Evolutionary conservation across 2,888 invertebrate species (phyloP), one percentile per base, ranked within the genome.

Genomic region (Cenopis cana): DNA sequence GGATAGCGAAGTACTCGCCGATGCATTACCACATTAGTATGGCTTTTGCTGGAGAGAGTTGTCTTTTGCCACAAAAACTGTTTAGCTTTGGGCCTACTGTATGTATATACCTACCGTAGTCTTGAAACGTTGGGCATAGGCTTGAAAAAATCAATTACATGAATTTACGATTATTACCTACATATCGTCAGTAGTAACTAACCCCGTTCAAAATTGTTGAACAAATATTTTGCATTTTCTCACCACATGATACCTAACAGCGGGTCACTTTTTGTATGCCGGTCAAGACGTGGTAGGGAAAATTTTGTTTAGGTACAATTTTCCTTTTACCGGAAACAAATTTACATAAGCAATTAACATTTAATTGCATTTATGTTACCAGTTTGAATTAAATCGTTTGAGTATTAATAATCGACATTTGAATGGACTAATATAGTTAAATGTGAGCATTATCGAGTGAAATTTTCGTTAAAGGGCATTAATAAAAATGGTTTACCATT

Each of bases 271-370:
- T 17, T 54, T 24, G 14, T 9, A 14, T 14, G 54, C 17, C 41
- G 20, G 56, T 46, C 29, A 59, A 50, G 18, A 41, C 5, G 57
- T 12, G 8, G 57, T 9, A 59, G 50, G 54, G 54, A 70, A 65
- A 70, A 59, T 59, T 33, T 64, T 57, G 57, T 49, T 66, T 36
- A n/a, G n/a, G n/a, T n/a, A 65, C 54, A 29, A 41, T 55, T 33
- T 71, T 71, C 55, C 52, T 46, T 60, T 66, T 10, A 2, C 66
- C 55, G 66, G 66, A 60, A 71, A 50, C 41, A 52, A 24, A 66
- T 71, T 71, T 67, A 38, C 66, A 67, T 71, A 67, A 67, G 66
- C 55, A 67, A 67, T 60, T 65, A 67, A 55, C n/a, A 49, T 56
- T 64, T 61, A 54, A 61, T 66, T 65, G 65, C 59, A 54, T 61